A percentile compares a stretch with the other conserved stretches of the same genome.
phyloP scores from a whole-genome alignment of 2,797 vertebrate species.

The Lophius americanus region DNA sequence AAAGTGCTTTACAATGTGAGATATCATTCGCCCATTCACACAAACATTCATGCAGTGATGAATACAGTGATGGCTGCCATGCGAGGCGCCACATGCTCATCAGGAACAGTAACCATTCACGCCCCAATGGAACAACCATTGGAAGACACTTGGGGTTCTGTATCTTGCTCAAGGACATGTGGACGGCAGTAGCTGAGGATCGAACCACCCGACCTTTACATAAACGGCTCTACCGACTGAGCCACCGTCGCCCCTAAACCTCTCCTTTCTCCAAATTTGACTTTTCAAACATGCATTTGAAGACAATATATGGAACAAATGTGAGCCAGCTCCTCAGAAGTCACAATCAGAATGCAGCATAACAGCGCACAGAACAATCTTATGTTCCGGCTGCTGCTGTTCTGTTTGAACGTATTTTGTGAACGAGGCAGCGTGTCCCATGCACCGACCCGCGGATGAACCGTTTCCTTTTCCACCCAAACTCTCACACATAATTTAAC shows the following conservation, averaged over 20 bases:
- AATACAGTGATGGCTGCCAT: too few species aligned
- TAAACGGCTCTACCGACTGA: too few species aligned
- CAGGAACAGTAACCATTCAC: too few species aligned
- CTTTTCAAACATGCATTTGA: slow-evolving; percentile 37
- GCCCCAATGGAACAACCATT: too few species aligned
- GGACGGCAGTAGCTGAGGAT: too few species aligned
- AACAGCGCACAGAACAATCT: slow-evolving; percentile 16
- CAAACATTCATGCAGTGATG: too few species aligned
- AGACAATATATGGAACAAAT: slow-evolving; percentile 44
- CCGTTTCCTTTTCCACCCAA: slow-evolving; percentile 30
- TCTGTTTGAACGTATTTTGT: slow-evolving; percentile 43
- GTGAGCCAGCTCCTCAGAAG: slow-evolving; percentile 43
- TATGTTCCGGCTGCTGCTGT: slow-evolving; percentile 34
- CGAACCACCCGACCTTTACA: too few species aligned
- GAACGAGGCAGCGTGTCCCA: slow-evolving; percentile 13
- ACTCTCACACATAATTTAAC: slow-evolving; percentile 2
- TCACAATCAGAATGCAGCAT: slow-evolving; percentile 22
- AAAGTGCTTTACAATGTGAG: too few species aligned
- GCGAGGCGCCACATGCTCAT: too few species aligned
- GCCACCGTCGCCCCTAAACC: slow-evolving; percentile 10
- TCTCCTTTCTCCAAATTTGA: slow-evolving; percentile 34
- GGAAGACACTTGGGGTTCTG: too few species aligned
- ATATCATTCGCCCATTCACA: too few species aligned
- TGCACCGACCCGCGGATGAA: slow-evolving; percentile 34
- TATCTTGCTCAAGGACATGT: too few species aligned